These are phyloP conservation scores for Montipora cactus DNA, from an alignment of 64 coral and sea anemone genomes.

Conservation along the genomic window DNA sequence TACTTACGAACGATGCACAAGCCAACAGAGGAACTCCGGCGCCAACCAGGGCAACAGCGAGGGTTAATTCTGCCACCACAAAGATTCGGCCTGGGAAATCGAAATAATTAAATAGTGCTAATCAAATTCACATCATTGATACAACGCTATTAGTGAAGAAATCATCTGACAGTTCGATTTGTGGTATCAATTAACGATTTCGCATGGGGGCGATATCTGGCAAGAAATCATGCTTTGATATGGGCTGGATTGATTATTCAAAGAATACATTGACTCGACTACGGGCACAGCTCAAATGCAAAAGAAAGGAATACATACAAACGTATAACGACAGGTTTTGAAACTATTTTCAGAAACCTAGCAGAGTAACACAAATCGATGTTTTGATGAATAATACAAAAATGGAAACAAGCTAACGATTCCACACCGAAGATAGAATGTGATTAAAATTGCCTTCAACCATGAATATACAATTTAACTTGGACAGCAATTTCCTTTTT, in stretches of 20 bases:
- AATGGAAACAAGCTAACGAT: neutral
- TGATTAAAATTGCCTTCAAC: too few species aligned
- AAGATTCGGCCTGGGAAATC: slow-evolving; percentile 80
- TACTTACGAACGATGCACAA: slow-evolving; percentile 97
- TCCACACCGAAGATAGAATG: neutral
- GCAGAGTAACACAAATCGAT: neutral
- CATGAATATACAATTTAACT: neutral
- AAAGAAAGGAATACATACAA: neutral
- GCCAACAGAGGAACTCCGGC: slow-evolving; percentile 76
- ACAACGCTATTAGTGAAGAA: slow-evolving; percentile 7
- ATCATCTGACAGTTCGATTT: neutral
- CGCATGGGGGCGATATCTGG: neutral
- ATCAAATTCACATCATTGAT: neutral
- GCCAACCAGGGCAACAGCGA: slow-evolving; percentile 89
- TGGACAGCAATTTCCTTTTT: neutral
- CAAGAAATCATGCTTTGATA: slow-evolving; percentile 21
- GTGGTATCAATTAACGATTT: slow-evolving; percentile 7
- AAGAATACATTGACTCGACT: neutral
- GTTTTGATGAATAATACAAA: slow-evolving; percentile 6
- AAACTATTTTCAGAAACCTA: neutral
- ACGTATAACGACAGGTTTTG: neutral
- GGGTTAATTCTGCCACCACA: slow-evolving; percentile 77
- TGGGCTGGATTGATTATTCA: neutral
- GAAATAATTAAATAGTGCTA: slow-evolving; percentile 2
- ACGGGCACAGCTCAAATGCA: too few species aligned